Conservation (phyloP, 2,113 vertebrate species). For the Arothron firmamentum region DNA sequence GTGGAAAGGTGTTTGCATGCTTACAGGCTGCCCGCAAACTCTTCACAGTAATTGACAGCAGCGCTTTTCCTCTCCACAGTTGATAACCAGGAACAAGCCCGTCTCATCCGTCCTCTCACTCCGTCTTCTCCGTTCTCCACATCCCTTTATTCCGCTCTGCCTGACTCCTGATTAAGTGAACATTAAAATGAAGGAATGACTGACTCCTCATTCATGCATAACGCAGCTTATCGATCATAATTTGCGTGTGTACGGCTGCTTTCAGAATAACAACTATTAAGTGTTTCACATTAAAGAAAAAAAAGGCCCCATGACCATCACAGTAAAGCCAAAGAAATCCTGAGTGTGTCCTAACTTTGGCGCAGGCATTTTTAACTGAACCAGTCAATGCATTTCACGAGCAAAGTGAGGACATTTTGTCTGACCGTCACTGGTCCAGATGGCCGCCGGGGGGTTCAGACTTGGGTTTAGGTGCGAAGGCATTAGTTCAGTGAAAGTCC, state of each 20-base stretch:
- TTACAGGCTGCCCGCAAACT: conserved; percentile 27
- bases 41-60: conserved; percentile 55
- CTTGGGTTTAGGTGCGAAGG: too few species aligned
- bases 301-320: neutral
- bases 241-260: conserved; percentile 16
- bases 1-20: neutral
- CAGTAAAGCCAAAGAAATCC: neutral
- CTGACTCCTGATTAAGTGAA: conserved; percentile 49
- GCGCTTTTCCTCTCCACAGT: conserved; percentile 43
- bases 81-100: conserved; percentile 42
- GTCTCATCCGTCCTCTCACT: conserved; percentile 20
- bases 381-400: conserved; percentile 4
- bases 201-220: conserved; percentile 23
- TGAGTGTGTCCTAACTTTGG: conserved; percentile 10
- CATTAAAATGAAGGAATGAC: conserved; percentile 39
- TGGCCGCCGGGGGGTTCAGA: too few species aligned
- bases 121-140: conserved; percentile 14
- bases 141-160: conserved; percentile 14
- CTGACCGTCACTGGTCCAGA: too few species aligned
- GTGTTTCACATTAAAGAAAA: conserved; percentile 16
- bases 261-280: conserved; percentile 24
- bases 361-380: conserved; percentile 13
- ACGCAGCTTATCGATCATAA: conserved; percentile 32
- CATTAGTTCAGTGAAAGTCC: too few species aligned
- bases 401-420: too few species aligned